Percentiles rank a stretch among this genome's conserved stretches.
Evolutionary conservation across 2,113 vertebrate species (phyloP).

Genomic region (Salvelinus alpinus): DNA sequence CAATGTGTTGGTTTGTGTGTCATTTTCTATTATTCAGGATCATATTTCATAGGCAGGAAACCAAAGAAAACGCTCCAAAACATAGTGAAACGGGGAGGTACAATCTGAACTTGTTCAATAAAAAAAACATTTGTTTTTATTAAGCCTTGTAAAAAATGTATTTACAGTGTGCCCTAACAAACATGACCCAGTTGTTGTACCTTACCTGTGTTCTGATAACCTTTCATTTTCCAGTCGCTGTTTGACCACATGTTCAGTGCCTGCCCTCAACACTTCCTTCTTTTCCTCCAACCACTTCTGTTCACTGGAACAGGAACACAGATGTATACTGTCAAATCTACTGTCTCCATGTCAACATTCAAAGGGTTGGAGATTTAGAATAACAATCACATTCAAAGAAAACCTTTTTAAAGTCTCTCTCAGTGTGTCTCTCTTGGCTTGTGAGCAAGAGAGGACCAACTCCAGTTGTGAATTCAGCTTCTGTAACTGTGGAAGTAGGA

Average conservation of each 20-base stretch:
- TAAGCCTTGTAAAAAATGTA: no score
- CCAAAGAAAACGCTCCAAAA: neutral
- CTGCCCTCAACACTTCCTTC: constrained; percentile 55
- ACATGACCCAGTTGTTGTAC: neutral
- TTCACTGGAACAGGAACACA: constrained; percentile 59
- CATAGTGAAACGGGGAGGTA: neutral
- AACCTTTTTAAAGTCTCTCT: constrained; percentile 66
- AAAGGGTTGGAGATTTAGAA: neutral
- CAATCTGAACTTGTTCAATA: neutral
- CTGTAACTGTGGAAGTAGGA: constrained; percentile 58
- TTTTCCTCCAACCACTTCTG: constrained; percentile 73
- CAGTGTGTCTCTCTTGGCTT: constrained; percentile 69
- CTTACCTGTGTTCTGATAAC: constrained; percentile 62
- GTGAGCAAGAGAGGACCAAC: constrained; percentile 69
- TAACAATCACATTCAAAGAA: neutral
- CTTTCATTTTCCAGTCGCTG: constrained; percentile 59
- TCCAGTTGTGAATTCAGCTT: constrained; percentile 71
- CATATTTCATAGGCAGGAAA: neutral
- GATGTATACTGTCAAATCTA: neutral
- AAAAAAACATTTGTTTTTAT: neutral
- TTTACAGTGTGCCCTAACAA: neutral
- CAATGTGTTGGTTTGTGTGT: no score
- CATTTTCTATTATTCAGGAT: neutral
- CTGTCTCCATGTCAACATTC: neutral
- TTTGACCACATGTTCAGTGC: constrained; percentile 42